Evolutionary conservation across 2,113 vertebrate genomes (phyloP).

Genomic region (Polypterus senegalus): DNA sequence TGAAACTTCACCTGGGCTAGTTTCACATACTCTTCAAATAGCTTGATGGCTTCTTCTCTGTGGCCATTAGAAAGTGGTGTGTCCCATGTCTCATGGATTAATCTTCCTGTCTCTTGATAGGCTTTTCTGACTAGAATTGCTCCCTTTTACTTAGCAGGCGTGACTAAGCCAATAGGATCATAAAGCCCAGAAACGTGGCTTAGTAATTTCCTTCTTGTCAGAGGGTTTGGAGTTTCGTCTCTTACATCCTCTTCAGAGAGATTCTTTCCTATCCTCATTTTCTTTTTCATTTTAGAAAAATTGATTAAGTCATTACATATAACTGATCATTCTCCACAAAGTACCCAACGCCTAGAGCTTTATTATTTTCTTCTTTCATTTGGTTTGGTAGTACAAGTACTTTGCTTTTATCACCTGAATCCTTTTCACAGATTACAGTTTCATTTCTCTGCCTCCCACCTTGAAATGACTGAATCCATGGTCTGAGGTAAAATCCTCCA

Average conservation of each 20-base stretch:
- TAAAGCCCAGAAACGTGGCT: conserved; percentile 16
- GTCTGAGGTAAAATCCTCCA: conserved; percentile 18
- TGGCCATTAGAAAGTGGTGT: conserved; percentile 7
- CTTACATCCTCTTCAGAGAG: conserved; percentile 3
- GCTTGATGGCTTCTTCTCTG: conserved; percentile 10
- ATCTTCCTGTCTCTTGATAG: conserved; percentile 14
- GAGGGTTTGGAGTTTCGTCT: conserved; percentile 1
- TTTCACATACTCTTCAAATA: conserved; percentile 13
- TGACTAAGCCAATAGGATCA: conserved; percentile 7
- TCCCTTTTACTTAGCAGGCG: conserved; percentile 14
- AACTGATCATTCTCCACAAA: conserved; percentile 11
- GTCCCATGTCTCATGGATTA: conserved; percentile 12
- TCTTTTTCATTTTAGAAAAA: conserved; percentile 14
- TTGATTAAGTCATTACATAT: conserved; percentile 9
- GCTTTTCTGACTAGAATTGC: conserved; percentile 16
- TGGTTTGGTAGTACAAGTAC: conserved; percentile 1
- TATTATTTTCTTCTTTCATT: too few relatives aligned
- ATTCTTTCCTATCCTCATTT: conserved; percentile 4
- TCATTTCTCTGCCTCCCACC: conserved; percentile 6
- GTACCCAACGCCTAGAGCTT: conserved; percentile 6
- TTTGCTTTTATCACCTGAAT: conserved; percentile 8
- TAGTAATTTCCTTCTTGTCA: conserved; percentile 8
- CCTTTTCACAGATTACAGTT: not conserved
- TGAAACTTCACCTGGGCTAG: conserved; percentile 11
- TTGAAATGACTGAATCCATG: conserved; percentile 12